Percentiles rank a stretch among this genome's conserved stretches.
These are phyloP conservation scores for Gorsachius magnificus DNA, from an alignment of 2,797 vertebrate species.

Conservation along the genomic window DNA sequence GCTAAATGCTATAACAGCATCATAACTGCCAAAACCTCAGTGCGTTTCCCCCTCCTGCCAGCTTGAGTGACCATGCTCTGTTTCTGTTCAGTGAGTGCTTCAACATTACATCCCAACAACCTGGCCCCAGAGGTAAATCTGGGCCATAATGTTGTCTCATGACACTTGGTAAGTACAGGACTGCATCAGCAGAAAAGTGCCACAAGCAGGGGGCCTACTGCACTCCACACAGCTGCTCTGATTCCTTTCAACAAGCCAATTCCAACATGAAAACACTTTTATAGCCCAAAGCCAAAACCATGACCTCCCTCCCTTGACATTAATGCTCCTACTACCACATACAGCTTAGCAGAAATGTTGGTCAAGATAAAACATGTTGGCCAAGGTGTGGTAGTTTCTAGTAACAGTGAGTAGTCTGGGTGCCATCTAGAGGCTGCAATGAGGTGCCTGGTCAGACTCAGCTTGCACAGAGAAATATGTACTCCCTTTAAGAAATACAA, in stretches of 20 bases:
- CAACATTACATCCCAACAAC: too few relatives aligned
- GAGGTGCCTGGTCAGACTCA: not conserved
- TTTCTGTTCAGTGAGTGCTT: not conserved
- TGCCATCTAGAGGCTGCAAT: slow-evolving; percentile 30
- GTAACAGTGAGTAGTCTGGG: not conserved
- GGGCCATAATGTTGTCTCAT: not conserved
- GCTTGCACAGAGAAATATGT: not conserved
- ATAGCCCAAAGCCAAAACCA: not conserved
- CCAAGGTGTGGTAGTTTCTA: not conserved
- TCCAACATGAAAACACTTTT: not conserved
- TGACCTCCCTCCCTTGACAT: not conserved
- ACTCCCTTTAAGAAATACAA: not conserved
- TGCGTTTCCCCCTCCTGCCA: not conserved
- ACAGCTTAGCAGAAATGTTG: not conserved
- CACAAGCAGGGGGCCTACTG: not conserved
- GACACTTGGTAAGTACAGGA: not conserved
- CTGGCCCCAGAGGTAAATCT: not conserved
- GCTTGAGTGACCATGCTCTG: not conserved
- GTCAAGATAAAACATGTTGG: not conserved
- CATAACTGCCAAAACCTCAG: not conserved
- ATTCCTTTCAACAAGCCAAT: not conserved
- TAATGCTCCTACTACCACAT: not conserved
- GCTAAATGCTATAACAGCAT: not conserved
- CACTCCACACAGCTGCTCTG: not conserved
- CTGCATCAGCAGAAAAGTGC: not conserved